phyloP scores from a whole-genome alignment of 2,888 invertebrate genomes.

The Thymelicus sylvestris region DNA sequence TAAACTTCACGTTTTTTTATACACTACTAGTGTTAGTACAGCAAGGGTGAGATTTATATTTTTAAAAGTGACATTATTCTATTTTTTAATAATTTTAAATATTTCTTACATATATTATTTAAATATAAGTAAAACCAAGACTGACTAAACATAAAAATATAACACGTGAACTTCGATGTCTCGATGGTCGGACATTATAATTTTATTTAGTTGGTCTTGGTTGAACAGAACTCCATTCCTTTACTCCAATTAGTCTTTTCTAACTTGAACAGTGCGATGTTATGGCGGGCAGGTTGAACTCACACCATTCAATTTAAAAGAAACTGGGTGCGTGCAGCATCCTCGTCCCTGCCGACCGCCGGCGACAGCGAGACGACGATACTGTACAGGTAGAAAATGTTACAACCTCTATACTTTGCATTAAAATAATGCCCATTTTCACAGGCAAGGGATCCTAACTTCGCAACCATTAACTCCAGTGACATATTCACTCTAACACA shows the following conservation, averaged over 20 bases:
- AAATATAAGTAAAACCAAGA: constrained; percentile 79
- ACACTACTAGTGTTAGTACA: constrained; percentile 44
- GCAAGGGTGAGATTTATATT: constrained; percentile 54
- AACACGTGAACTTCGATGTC: constrained; percentile 63
- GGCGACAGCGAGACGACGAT: constrained; percentile 68
- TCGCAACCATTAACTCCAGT: constrained; percentile 79
- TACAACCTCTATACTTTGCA: constrained; percentile 97
- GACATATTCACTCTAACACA: constrained; percentile 77
- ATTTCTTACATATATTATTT: constrained; percentile 32
- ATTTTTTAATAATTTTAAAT: constrained; percentile 32
- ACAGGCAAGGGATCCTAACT: constrained; percentile 85
- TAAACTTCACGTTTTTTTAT: constrained; percentile 42
- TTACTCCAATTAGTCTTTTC: constrained; percentile 82
- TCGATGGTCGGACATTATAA: constrained; percentile 61
- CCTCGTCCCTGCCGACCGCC: constrained; percentile 65
- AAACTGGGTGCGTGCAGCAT: constrained; percentile 79
- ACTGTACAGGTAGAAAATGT: constrained; percentile 80
- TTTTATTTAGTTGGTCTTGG: constrained; percentile 84
- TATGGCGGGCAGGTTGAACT: constrained; percentile 70
- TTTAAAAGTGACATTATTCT: constrained; percentile 49
- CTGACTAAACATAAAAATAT: constrained; percentile 82
- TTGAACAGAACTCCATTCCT: constrained; percentile 84
- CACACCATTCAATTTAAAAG: constrained; percentile 84
- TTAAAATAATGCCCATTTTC: constrained; percentile 95
- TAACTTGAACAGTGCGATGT: constrained; percentile 83